A percentile compares a stretch with the other conserved stretches of the same genome.
These are phyloP conservation scores for Yponomeuta malinellus DNA, from an alignment of 2,888 invertebrate species.

Conservation along the genomic window DNA sequence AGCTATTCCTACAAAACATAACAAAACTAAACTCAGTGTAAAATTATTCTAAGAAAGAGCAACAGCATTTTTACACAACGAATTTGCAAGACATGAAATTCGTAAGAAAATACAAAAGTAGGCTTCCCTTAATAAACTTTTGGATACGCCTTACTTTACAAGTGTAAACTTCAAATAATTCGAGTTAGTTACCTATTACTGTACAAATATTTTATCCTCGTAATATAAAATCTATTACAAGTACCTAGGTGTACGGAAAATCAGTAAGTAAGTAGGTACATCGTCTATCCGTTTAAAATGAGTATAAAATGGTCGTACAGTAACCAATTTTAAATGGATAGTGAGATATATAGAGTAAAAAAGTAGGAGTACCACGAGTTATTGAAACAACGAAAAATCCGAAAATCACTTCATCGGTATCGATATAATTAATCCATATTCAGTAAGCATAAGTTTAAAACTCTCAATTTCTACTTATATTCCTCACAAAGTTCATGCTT, in stretches of 20 bases:
- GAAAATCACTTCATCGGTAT: background rate
- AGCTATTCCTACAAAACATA: background rate
- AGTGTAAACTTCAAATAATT: background rate
- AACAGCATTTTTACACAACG: conserved; percentile 24
- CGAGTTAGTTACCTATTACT: background rate
- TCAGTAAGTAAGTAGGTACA: too few species aligned
- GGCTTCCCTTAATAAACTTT: conserved; percentile 20
- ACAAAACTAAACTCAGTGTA: background rate
- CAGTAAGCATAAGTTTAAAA: too few species aligned
- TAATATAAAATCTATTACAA: conserved; percentile 1
- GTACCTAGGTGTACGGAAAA: background rate
- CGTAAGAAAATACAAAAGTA: conserved; percentile 53
- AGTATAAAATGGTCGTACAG: too few species aligned
- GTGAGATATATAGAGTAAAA: too few species aligned
- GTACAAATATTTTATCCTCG: background rate
- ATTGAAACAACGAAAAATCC: too few species aligned
- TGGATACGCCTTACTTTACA: background rate
- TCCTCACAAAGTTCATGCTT: too few species aligned
- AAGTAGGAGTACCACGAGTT: too few species aligned
- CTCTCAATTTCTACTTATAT: too few species aligned
- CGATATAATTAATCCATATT: background rate
- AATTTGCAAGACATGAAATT: conserved; percentile 30
- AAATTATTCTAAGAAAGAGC: background rate
- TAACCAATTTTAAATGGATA: too few species aligned
- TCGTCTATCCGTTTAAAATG: too few species aligned